These are phyloP conservation scores for Corythornis madagascariensis DNA, from an alignment of 2,113 vertebrate species.

Conservation along the genomic window DNA sequence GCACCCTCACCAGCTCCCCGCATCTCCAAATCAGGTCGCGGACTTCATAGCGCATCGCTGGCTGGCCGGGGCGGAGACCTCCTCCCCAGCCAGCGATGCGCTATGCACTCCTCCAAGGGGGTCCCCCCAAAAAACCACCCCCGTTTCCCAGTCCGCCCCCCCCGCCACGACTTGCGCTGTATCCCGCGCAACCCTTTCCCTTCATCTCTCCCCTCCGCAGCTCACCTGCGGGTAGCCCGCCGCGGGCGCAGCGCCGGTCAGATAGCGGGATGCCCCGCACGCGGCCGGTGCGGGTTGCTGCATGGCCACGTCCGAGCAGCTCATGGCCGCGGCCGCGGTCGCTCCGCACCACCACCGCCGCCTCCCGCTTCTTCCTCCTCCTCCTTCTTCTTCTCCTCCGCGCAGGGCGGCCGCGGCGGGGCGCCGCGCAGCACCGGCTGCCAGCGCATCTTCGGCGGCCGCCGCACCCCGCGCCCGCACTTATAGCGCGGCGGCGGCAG, in stretches of 20 bases:
- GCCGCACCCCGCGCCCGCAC: background rate
- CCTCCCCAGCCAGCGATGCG: background rate
- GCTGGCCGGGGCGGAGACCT: background rate
- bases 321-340: conserved; percentile 81
- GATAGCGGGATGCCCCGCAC: conserved; percentile 86
- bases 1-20: background rate
- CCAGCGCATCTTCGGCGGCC: conserved; percentile 65
- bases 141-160: too few species aligned
- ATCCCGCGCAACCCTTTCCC: background rate
- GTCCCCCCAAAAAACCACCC: background rate
- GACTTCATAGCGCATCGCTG: background rate
- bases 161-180: background rate
- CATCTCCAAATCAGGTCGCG: conserved; percentile 18
- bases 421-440: background rate
- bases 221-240: conserved; percentile 87
- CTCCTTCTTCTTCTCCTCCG: background rate
- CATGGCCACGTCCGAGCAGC: conserved; percentile 94
- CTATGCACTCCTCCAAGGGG: background rate
- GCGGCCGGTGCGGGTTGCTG: conserved; percentile 78
- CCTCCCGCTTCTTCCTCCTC: background rate
- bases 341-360: background rate
- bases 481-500: background rate
- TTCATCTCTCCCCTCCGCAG: background rate
- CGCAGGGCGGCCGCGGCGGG: background rate
- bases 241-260: conserved; percentile 70